These are phyloP conservation scores for Strix aluco DNA, from an alignment of 2,113 vertebrate species.

Conservation along the genomic window DNA sequence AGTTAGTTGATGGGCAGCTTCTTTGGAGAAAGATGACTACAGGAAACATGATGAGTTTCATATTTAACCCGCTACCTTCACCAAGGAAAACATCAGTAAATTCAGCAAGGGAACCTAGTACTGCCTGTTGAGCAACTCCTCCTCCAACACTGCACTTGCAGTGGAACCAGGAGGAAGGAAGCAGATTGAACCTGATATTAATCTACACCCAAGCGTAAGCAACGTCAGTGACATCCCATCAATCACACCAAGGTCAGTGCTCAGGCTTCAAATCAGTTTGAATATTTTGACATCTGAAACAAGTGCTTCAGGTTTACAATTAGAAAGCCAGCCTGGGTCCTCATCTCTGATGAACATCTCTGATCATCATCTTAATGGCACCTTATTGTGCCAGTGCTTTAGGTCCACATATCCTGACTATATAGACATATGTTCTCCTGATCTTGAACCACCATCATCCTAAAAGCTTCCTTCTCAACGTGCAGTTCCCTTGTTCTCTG, in stretches of 20 bases:
- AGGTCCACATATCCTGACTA: fast-evolving
- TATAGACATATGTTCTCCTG: fast-evolving
- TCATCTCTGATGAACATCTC: neutral
- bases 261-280: neutral
- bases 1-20: neutral
- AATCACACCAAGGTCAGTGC: neutral
- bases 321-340: neutral
- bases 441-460: neutral
- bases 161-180: neutral
- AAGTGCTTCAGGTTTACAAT: neutral
- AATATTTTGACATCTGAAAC: neutral
- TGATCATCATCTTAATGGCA: neutral
- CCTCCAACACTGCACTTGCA: neutral
- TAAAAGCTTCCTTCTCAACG: neutral
- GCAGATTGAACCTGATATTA: neutral
- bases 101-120: neutral
- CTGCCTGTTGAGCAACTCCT: neutral
- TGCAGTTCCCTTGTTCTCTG: neutral
- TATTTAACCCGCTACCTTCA: neutral
- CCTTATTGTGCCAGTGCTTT: fast-evolving
- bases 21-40: neutral
- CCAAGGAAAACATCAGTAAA: neutral
- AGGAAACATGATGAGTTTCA: fast-evolving
- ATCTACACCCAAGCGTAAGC: neutral
- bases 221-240: neutral